phyloP scores from a whole-genome alignment of 2,888 invertebrate genomes.

The Timandra comae region DNA sequence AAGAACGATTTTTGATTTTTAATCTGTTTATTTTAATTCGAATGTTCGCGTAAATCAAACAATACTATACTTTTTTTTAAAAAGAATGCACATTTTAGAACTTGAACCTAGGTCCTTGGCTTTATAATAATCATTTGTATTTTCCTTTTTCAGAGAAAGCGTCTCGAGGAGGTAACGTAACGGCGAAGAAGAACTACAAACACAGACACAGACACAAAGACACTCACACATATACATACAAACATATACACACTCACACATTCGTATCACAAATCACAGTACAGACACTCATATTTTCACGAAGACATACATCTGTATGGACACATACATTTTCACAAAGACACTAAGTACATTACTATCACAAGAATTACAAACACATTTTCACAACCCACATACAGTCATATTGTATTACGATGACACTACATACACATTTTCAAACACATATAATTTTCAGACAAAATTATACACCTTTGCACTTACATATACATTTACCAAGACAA shows the following conservation, averaged over 20 bases:
- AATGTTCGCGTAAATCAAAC: too few species aligned
- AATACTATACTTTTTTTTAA: too few species aligned
- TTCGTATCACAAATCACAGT: not conserved
- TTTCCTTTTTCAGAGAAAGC: slow-evolving; percentile 84
- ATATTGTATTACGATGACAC: not conserved
- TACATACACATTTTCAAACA: not conserved
- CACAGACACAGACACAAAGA: not conserved
- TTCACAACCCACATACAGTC: not conserved
- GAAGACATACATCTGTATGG: slow-evolving; percentile 2
- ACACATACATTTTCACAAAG: slow-evolving; percentile 1
- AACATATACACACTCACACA: slow-evolving; percentile 1
- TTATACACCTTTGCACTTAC: too few species aligned
- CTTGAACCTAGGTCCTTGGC: too few species aligned
- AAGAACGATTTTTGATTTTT: too few species aligned
- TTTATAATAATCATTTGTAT: slow-evolving; percentile 43
- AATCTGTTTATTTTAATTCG: too few species aligned
- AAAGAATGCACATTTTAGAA: too few species aligned
- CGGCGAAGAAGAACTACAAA: slow-evolving; percentile 13
- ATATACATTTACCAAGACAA: too few species aligned
- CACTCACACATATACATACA: not conserved
- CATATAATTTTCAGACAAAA: too few species aligned
- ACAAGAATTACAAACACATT: not conserved
- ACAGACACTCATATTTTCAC: slow-evolving; percentile 3
- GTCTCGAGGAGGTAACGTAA: slow-evolving; percentile 84
- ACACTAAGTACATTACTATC: too few species aligned